phyloP scores from a whole-genome alignment of 2,888 invertebrate genomes.

The Scaptomyza polygonia region DNA sequence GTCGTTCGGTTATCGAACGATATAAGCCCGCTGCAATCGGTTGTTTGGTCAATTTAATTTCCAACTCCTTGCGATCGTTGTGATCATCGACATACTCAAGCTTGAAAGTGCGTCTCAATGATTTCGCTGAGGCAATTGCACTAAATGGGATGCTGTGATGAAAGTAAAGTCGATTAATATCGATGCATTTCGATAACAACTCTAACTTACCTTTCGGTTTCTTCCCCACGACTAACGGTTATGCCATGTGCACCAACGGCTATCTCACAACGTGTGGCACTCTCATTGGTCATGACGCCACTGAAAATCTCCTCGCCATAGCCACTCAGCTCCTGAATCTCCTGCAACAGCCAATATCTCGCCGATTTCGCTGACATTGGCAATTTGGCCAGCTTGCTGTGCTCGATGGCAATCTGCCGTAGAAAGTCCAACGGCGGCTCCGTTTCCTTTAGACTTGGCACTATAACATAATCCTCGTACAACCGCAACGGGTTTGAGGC shows the following conservation, averaged over 20 bases:
- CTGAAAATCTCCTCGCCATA: constrained; percentile 92
- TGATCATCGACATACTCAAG: constrained; percentile 90
- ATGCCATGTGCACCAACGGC: constrained; percentile 94
- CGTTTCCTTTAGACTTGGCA: constrained; percentile 46
- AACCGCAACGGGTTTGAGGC: constrained; percentile 78
- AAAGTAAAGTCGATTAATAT: neutral
- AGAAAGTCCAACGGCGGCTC: constrained; percentile 82
- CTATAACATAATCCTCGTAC: constrained; percentile 82
- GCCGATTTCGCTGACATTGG: constrained; percentile 90
- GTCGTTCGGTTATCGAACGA: constrained; percentile 94
- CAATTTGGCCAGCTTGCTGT: constrained; percentile 84
- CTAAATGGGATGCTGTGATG: constrained; percentile 90
- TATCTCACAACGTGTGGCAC: constrained; percentile 85
- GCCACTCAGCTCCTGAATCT: constrained; percentile 91
- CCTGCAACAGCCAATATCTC: constrained; percentile 92
- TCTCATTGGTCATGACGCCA: constrained; percentile 86
- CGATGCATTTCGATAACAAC: neutral
- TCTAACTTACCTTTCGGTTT: constrained; percentile 85
- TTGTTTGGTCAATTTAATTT: constrained; percentile 92
- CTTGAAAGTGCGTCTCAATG: constrained; percentile 90
- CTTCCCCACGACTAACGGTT: constrained; percentile 88
- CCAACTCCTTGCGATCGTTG: constrained; percentile 87
- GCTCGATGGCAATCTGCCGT: constrained; percentile 82
- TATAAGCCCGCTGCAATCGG: constrained; percentile 93
- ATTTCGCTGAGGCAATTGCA: constrained; percentile 91